phyloP scores from a whole-genome alignment of 2,113 vertebrate genomes.

The Percina caprodes region DNA sequence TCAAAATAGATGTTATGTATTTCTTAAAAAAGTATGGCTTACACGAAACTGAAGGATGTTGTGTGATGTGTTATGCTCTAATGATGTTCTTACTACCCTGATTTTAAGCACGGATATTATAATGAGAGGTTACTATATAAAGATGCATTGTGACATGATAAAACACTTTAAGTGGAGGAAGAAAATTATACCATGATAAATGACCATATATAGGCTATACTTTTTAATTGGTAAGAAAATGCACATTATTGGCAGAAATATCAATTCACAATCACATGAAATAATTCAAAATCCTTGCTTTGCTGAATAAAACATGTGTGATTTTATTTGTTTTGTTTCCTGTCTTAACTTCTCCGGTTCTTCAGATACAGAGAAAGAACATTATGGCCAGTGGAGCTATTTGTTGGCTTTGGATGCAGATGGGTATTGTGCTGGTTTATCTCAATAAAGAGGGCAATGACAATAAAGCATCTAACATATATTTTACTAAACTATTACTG shows the following conservation, averaged over 20 bases:
- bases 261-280: not conserved
- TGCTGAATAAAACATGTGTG: slow-evolving; percentile 35
- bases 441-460: not conserved
- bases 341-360: not conserved
- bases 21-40: not conserved
- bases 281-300: slow-evolving; percentile 11
- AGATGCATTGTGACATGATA: not conserved
- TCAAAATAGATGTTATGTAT: not conserved
- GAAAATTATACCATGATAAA: not conserved
- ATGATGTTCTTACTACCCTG: not conserved
- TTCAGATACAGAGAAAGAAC: not conserved
- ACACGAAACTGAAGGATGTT: not conserved
- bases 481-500: not conserved
- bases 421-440: not conserved
- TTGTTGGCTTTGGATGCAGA: not conserved
- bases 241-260: not conserved
- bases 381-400: not conserved
- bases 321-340: slow-evolving; percentile 15
- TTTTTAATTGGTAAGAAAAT: slow-evolving; percentile 1
- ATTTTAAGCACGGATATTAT: not conserved
- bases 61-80: not conserved
- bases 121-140: not conserved
- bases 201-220: no score
- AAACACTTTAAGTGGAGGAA: not conserved
- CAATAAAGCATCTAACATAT: not conserved